Evolutionary conservation across 2,888 invertebrate genomes (phyloP).

Genomic region (Mimachlamys varia): DNA sequence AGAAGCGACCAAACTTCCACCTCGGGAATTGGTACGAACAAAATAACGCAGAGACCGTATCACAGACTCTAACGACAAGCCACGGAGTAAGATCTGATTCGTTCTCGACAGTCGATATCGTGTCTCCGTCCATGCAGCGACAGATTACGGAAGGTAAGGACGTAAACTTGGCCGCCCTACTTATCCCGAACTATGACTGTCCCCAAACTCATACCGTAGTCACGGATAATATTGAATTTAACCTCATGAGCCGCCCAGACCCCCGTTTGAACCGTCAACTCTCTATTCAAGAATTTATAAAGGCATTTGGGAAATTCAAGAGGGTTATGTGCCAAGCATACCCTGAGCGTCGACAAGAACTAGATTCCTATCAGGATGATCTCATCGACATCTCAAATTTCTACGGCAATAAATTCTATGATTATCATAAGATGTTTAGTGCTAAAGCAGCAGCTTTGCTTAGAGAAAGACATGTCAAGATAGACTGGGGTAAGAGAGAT

Average conservation of each 20-base stretch:
- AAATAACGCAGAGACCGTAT: not conserved
- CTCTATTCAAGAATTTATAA: constrained; percentile 17
- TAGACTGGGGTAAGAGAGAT: not conserved
- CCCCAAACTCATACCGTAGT: constrained; percentile 12
- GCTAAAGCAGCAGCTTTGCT: not conserved
- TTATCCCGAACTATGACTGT: constrained; percentile 37
- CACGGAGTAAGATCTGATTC: not conserved
- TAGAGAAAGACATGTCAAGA: not conserved
- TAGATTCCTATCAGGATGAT: constrained; percentile 32
- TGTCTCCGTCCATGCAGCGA: not conserved
- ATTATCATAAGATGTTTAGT: not conserved
- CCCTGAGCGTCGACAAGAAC: not conserved
- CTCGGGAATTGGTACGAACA: not conserved
- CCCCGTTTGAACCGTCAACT: constrained; percentile 28
- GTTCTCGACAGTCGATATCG: not conserved
- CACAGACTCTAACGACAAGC: no score
- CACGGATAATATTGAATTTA: constrained; percentile 8
- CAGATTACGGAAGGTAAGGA: constrained; percentile 39
- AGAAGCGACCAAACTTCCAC: not conserved
- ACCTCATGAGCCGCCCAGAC: constrained; percentile 1
- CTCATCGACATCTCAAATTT: constrained; percentile 36
- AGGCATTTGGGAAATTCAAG: constrained; percentile 38
- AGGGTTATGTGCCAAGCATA: not conserved
- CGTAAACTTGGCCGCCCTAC: constrained; percentile 10
- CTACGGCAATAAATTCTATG: not conserved